Evolutionary conservation across 1,140 invertebrate genomes (phyloP).

Genomic region (Zeugodacus cucurbitae): DNA sequence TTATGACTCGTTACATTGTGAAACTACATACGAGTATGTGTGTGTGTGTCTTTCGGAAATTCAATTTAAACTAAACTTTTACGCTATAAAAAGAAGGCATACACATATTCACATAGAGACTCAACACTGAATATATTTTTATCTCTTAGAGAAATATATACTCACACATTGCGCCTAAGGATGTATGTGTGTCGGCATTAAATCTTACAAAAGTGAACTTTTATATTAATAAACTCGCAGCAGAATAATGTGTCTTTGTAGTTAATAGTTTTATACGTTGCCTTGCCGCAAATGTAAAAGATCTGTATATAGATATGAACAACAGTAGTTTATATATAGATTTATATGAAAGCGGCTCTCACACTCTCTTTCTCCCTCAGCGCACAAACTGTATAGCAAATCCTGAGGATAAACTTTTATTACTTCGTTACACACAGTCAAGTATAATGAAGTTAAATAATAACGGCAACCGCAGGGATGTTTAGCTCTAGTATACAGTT

Average conservation of each 20-base stretch:
- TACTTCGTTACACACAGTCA: neutral
- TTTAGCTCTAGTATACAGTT: neutral
- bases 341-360: no score
- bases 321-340: no score
- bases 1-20: conserved; percentile 15
- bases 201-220: neutral
- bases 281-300: neutral
- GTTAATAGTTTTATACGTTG: neutral
- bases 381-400: neutral
- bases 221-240: neutral
- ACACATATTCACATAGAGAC: neutral
- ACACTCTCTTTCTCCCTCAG: neutral
- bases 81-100: neutral
- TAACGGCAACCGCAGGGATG: neutral
- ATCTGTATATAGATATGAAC: no score
- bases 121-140: neutral
- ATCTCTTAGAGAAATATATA: no score
- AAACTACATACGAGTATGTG: neutral
- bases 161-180: neutral
- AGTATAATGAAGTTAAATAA: neutral
- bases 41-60: neutral
- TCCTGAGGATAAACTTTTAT: neutral
- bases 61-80: neutral
- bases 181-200: neutral
- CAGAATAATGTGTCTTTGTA: neutral